Base-by-base conservation (phyloP, 2,888 invertebrate genomes). In the Microdon myrmicae region DNA sequence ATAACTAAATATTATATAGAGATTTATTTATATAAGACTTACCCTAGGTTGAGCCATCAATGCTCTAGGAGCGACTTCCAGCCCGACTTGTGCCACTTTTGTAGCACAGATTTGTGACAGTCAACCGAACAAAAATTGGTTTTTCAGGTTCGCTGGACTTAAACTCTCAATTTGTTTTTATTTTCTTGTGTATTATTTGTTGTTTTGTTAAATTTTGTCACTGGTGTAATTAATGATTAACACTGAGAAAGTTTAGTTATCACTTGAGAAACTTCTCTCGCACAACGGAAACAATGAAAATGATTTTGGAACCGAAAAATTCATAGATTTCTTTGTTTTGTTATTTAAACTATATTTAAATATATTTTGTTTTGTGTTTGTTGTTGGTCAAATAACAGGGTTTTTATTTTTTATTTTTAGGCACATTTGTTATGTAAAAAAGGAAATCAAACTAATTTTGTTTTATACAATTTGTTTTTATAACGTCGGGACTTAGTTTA, bases 11-110 rank as follows among this genome's bases (percentile, higher is more conserved):
- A 41, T 41, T 37, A 4, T 1, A 23, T 12, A 26, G 29, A 31
- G 16, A 41, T 20, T 29, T 3, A 23, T 10, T 16, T 8, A 12
- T 41, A 48, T 12, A 10, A 19, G 68, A 79, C 81, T 79, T 73
- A 80, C 80, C 80, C 80, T 80, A 73, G 80, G 81, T 76, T 80
- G 80, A 81, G 80, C 80, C 80, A 80, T 80, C 73, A 80, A 80
- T 80, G 80, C 81, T 81, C 80, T 78, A 75, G 79, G 80, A 79
- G 79, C 79, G 76, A 77, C 72, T 73, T 79, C 79, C 76, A 81
- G 74, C 77, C 80, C 80, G 77, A 79, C 75, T 77, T 79, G 80
- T 79, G 80, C 80, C 80, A 80, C 80, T 79, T 80, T 81, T 76
- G 72, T 69, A 71, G 69, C 70, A 70, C 68, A 68, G 54, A 53